phyloP scores from a whole-genome alignment of 2,888 invertebrate genomes.

The Drosophila meridionalis region DNA sequence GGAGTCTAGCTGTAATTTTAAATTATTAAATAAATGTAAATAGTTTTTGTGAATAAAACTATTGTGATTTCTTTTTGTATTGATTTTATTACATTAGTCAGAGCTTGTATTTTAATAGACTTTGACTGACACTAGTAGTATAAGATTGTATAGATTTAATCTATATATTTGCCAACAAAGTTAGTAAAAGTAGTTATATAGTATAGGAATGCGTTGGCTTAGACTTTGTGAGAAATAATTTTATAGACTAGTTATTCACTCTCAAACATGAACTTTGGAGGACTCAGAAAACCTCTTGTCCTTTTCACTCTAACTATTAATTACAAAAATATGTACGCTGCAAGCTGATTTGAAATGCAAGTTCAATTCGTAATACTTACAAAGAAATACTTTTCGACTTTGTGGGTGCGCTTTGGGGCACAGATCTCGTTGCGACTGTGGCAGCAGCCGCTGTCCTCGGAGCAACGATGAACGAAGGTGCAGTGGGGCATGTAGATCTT shows the following conservation, averaged over 20 bases:
- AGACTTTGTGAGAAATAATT: too few species aligned
- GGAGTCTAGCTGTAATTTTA: too few species aligned
- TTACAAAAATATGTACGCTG: background rate
- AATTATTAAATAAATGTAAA: background rate
- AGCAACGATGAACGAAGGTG: constrained; percentile 93
- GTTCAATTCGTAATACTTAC: constrained; percentile 87
- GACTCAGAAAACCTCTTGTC: background rate
- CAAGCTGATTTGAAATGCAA: background rate
- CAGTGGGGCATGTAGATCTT: constrained; percentile 93
- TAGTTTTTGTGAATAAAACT: too few species aligned
- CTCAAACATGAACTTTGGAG: background rate
- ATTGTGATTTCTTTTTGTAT: too few species aligned
- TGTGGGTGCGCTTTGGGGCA: constrained; percentile 90
- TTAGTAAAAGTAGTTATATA: too few species aligned
- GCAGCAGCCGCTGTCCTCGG: constrained; percentile 95
- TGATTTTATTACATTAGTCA: too few species aligned
- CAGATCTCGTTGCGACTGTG: constrained; percentile 89
- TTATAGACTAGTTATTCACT: background rate
- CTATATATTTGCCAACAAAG: too few species aligned
- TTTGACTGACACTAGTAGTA: too few species aligned
- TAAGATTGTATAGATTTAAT: too few species aligned
- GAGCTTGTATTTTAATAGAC: too few species aligned
- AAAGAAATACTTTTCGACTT: constrained; percentile 91
- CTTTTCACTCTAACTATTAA: background rate
- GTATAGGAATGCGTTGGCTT: too few species aligned